phyloP scores from a whole-genome alignment of 2,888 invertebrate species.

The Acronicta leporina region DNA sequence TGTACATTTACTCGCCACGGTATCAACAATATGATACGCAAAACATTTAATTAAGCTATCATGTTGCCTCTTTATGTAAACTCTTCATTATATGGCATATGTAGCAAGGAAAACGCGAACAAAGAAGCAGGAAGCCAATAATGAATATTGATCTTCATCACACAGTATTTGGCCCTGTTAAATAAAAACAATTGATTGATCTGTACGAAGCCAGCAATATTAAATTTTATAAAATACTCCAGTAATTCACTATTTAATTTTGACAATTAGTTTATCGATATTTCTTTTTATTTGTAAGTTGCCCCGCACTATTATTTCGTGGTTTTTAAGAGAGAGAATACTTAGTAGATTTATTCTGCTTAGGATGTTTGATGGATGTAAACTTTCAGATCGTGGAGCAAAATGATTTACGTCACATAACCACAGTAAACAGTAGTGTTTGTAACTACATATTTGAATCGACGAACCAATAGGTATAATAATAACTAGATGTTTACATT shows the following conservation, averaged over 20 bases:
- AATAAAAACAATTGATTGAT: slow-evolving; percentile 13
- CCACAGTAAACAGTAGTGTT: slow-evolving; percentile 12
- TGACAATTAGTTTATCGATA: too few species aligned
- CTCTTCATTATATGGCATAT: not conserved
- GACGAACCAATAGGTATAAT: not conserved
- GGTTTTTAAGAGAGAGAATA: too few species aligned
- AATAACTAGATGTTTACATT: too few species aligned
- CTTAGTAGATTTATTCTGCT: too few species aligned
- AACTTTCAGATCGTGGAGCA: too few species aligned
- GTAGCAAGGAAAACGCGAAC: slow-evolving; percentile 16
- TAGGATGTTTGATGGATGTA: too few species aligned
- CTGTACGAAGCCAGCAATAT: not conserved
- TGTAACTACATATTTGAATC: slow-evolving; percentile 16
- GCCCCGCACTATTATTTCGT: too few species aligned
- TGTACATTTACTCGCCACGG: slow-evolving; percentile 9
- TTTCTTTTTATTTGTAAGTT: too few species aligned
- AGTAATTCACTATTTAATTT: too few species aligned
- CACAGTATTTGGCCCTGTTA: slow-evolving; percentile 1
- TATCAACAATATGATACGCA: slow-evolving; percentile 34
- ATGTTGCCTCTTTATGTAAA: slow-evolving; percentile 5
- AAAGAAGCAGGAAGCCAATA: slow-evolving; percentile 11
- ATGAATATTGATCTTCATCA: slow-evolving; percentile 18
- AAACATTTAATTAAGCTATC: slow-evolving; percentile 37
- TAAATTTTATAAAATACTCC: too few species aligned
- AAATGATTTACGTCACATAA: slow-evolving; percentile 1